Percentiles rank a stretch among this genome's conserved stretches.
Evolutionary conservation across 2,888 invertebrate genomes (phyloP).

Genomic region (Lepidocyrtoides sp.): DNA sequence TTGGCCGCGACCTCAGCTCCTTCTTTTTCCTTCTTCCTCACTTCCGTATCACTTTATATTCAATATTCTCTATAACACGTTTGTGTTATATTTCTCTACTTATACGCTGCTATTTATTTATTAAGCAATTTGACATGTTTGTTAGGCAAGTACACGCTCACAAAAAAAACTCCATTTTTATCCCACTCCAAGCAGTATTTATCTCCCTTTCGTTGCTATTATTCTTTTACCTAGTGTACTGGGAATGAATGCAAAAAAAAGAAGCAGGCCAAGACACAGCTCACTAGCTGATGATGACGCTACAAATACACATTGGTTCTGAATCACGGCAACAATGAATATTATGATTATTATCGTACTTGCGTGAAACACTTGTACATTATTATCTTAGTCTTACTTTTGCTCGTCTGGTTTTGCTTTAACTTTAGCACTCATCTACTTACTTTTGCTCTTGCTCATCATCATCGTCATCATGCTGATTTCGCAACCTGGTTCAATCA

Average conservation of each 20-base stretch:
- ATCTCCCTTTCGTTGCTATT: not conserved
- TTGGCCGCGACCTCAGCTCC: constrained; percentile 85
- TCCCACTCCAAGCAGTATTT: not conserved
- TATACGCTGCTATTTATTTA: constrained; percentile 16
- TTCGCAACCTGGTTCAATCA: constrained; percentile 28
- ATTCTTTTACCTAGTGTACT: not conserved
- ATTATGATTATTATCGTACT: not conserved
- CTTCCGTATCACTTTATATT: constrained; percentile 82
- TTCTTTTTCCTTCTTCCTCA: constrained; percentile 84
- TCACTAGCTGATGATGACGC: not conserved
- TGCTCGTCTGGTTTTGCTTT: not conserved
- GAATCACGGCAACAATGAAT: constrained; percentile 10
- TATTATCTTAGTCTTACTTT: not conserved
- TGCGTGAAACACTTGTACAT: not conserved
- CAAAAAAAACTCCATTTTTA: not conserved
- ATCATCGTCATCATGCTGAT: not conserved
- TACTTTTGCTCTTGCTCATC: not conserved
- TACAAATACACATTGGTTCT: not conserved
- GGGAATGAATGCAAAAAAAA: not conserved
- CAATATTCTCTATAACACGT: constrained; percentile 13
- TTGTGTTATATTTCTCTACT: not conserved
- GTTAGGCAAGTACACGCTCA: constrained; percentile 6
- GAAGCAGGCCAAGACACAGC: not conserved
- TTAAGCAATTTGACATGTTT: constrained; percentile 32
- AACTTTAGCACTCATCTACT: not conserved